phyloP scores from a whole-genome alignment of 2,888 invertebrate species.

The Cerastis rubricosa region DNA sequence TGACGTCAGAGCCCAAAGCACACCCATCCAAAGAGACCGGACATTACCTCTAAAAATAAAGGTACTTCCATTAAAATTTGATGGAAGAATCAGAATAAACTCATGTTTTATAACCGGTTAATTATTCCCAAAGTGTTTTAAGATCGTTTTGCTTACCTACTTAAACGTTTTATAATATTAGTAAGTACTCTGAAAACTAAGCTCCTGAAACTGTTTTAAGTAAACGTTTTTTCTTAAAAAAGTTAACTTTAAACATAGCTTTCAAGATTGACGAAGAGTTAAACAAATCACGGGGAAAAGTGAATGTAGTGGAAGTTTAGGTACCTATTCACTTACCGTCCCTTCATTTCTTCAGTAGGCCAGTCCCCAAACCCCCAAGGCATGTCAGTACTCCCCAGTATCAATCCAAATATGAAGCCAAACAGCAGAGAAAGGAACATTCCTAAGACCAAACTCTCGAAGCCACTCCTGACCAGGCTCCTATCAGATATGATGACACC shows the following conservation, averaged over 20 bases:
- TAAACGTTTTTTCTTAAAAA: not conserved
- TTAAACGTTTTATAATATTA: slow-evolving; percentile 15
- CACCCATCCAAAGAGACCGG: slow-evolving; percentile 94
- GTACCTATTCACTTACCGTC: slow-evolving; percentile 87
- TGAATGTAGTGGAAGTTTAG: not conserved
- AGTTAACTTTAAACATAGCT: slow-evolving; percentile 5
- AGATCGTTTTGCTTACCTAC: not conserved
- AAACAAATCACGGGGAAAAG: not conserved
- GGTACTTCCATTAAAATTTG: not conserved
- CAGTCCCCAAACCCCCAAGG: slow-evolving; percentile 94
- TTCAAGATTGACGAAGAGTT: slow-evolving; percentile 19
- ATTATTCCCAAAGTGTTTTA: not conserved
- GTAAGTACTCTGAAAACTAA: not conserved
- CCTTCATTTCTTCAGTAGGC: slow-evolving; percentile 95
- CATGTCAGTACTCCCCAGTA: slow-evolving; percentile 93
- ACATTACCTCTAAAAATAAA: slow-evolving; percentile 91
- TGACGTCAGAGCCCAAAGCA: slow-evolving; percentile 94
- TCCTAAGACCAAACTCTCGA: slow-evolving; percentile 93
- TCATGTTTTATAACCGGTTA: not conserved
- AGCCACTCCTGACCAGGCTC: slow-evolving; percentile 92
- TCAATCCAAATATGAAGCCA: slow-evolving; percentile 95
- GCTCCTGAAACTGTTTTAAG: not conserved
- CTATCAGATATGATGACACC: slow-evolving; percentile 95
- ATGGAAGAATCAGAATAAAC: not conserved
- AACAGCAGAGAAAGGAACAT: slow-evolving; percentile 94